A percentile compares a stretch with the other conserved stretches of the same genome.
These are phyloP conservation scores for Toxonevra muliebris DNA, from an alignment of 2,888 invertebrate genomes.

Conservation along the genomic window DNA sequence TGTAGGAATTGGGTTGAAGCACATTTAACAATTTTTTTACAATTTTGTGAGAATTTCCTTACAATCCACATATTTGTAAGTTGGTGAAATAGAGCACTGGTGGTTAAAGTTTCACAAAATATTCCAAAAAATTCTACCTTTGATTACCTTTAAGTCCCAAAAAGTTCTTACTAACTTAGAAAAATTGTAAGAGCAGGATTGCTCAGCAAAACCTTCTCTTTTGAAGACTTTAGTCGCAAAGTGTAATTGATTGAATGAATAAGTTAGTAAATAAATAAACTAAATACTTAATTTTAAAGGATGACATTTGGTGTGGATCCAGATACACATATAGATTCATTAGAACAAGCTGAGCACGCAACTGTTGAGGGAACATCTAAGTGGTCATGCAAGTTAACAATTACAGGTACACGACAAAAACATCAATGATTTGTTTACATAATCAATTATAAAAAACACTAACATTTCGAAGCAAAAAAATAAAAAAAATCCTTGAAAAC, in stretches of 20 bases:
- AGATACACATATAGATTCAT: constrained; percentile 96
- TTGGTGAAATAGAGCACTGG: no score
- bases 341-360: constrained; percentile 97
- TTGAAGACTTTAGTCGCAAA: no score
- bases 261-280: neutral
- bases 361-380: constrained; percentile 99
- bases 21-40: no score
- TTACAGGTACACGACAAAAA: constrained; percentile 79
- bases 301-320: constrained; percentile 97
- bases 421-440: neutral
- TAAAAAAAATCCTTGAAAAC: neutral
- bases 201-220: no score
- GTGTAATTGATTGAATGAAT: neutral
- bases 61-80: no score
- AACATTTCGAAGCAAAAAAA: neutral
- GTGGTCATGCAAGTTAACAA: constrained; percentile 99
- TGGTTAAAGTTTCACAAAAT: no score
- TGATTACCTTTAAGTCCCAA: no score
- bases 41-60: no score
- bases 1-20: no score
- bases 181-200: no score
- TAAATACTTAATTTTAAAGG: constrained; percentile 70
- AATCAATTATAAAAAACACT: neutral
- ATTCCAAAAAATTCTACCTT: no score
- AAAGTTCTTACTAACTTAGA: no score